phyloP scores from a whole-genome alignment of 2,888 invertebrate species.

The Cosmia trapezina region DNA sequence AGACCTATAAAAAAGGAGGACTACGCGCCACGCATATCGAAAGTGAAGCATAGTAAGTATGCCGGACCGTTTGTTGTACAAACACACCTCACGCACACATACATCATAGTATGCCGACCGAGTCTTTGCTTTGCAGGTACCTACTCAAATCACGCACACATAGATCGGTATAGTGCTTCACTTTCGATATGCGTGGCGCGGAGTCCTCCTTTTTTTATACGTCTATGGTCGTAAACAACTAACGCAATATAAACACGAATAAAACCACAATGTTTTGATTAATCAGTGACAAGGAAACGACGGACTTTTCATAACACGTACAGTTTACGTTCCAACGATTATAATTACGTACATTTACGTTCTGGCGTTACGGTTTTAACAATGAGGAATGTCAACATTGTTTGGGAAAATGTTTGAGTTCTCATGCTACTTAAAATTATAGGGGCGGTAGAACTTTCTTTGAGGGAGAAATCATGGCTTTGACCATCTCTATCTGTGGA shows the following conservation, averaged over 20 bases:
- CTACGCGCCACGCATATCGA: too few species aligned
- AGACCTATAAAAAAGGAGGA: too few species aligned
- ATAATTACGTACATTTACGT: constrained; percentile 49
- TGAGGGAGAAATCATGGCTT: neutral
- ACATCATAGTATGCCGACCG: too few species aligned
- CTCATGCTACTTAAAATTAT: constrained; percentile 31
- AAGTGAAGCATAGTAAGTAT: too few species aligned
- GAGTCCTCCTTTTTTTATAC: too few species aligned
- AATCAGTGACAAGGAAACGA: constrained; percentile 48
- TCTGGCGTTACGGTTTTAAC: constrained; percentile 45
- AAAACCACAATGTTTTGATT: constrained; percentile 33
- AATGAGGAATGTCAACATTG: constrained; percentile 43
- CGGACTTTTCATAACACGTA: constrained; percentile 54
- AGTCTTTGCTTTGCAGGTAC: too few species aligned
- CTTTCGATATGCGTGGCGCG: too few species aligned
- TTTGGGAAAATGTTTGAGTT: constrained; percentile 22
- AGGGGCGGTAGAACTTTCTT: neutral
- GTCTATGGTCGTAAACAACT: neutral
- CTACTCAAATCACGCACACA: too few species aligned
- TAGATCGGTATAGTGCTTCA: too few species aligned
- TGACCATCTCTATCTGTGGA: neutral
- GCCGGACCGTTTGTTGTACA: too few species aligned
- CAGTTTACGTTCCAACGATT: constrained; percentile 54
- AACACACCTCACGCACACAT: too few species aligned
- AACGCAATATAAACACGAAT: neutral